A percentile compares a stretch with the other conserved stretches of the same genome.
Evolutionary conservation across 2,113 vertebrate genomes (phyloP).

Genomic region (Lichenostomus cassidix): DNA sequence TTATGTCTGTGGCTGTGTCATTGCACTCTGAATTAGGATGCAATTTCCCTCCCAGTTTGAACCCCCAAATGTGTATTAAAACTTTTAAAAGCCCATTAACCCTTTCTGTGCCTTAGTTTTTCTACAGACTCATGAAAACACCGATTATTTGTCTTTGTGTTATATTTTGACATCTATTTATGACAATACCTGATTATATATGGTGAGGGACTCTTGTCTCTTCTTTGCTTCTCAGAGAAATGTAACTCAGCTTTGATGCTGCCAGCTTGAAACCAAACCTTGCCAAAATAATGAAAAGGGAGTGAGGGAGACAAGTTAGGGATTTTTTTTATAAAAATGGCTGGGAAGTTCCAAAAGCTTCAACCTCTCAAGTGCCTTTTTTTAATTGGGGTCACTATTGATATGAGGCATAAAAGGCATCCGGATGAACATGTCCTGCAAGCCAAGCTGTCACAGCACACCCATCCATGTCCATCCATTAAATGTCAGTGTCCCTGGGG

Average conservation of each 20-base stretch:
- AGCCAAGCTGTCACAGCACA: background rate
- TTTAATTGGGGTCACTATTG: background rate
- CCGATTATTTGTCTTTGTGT: background rate
- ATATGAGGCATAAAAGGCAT: background rate
- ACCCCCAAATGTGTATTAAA: background rate
- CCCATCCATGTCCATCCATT: background rate
- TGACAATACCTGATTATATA: background rate
- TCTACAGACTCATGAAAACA: background rate
- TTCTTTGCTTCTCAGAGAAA: background rate
- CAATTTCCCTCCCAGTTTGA: background rate
- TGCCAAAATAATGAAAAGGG: slow-evolving; percentile 16
- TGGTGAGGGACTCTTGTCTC: background rate
- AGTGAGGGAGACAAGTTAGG: background rate
- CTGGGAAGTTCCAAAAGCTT: background rate
- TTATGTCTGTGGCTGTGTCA: background rate
- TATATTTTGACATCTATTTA: background rate
- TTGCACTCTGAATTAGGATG: background rate
- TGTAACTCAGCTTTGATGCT: background rate
- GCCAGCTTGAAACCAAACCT: slow-evolving; percentile 16
- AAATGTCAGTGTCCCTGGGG: slow-evolving; percentile 34
- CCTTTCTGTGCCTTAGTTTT: background rate
- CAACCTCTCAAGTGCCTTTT: background rate
- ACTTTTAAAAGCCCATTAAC: background rate
- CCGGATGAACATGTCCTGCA: background rate
- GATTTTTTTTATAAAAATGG: background rate